Base-by-base conservation (phyloP, 2,797 vertebrate genomes). In the Luscinia megarhynchos region DNA sequence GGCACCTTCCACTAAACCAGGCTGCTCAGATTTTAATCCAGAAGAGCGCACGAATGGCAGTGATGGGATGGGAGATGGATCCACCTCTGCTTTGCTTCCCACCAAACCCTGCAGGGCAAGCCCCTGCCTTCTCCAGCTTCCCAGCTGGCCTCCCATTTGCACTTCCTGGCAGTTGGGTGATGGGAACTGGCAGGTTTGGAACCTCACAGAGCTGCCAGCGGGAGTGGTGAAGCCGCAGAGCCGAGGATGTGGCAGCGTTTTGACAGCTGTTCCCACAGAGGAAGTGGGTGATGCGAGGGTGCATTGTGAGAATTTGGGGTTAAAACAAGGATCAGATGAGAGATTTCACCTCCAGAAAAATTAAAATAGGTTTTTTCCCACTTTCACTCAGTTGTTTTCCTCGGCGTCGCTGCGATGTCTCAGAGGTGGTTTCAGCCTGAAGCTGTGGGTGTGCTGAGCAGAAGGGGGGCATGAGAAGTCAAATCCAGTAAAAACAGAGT, bases 251-350 rank as follows among this genome's bases (percentile, higher is more conserved):
- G 92, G 96, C 97, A 94, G 97, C 95, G 96, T 98, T 99, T 98
- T 98, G 96, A 98, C 98, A 99, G 98, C 99, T 99, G 98, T 98
- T 98, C 97, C 98, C 97, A 36, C 97, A 97, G 97, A 98, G 98
- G 98, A 99, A 98, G 98, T 98, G 98, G 98, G 97, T 97, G 98
- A 98, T 98, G 97, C 96, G 96, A 97, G 97, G 98, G 96, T 96
- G 96, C 5, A 88, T 93, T 89, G 94, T 90, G 75, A 97, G 96
- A 95, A 96, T 82, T 45, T 34, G 91, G 64, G 80, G 93, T 90
- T 75, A 1, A 38, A 74, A 72, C 58, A 17, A 32, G n/a, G 29
- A 50, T 76, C 12, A 13, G 59, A 68, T 9, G 40, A 43, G 93
- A 55, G 26, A 41, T 40, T 89, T 84, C 58, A 80, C 46, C 86